These are phyloP conservation scores for Columbina picui DNA, from an alignment of 2,113 vertebrate species.

Conservation along the genomic window DNA sequence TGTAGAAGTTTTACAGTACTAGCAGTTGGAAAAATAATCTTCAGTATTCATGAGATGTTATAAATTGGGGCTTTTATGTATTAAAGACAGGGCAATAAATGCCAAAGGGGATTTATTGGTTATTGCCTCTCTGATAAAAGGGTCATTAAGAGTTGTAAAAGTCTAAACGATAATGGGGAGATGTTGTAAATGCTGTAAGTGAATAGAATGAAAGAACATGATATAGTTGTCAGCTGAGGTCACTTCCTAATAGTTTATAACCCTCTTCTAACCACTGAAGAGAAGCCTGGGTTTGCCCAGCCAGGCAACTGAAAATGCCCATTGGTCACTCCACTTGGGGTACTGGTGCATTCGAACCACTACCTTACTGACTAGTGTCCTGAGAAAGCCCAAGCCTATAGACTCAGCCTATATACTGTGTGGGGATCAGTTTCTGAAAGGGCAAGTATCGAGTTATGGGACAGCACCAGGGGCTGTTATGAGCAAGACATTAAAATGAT, in stretches of 20 bases:
- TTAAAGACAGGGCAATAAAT: conserved; percentile 54
- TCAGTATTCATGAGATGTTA: conserved; percentile 31
- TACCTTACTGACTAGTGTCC: neutral
- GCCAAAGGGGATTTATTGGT: conserved; percentile 60
- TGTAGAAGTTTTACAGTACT: conserved; percentile 1
- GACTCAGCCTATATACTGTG: neutral
- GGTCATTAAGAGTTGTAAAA: conserved; percentile 68
- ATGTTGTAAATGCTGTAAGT: conserved; percentile 60
- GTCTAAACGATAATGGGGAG: conserved; percentile 62
- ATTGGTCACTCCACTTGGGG: neutral
- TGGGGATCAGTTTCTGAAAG: neutral
- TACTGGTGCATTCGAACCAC: neutral
- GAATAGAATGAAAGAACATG: conserved; percentile 49
- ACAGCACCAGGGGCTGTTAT: neutral
- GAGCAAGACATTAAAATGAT: fast-evolving
- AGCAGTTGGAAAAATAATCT: conserved; percentile 45
- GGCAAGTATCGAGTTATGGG: neutral
- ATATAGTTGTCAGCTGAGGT: conserved; percentile 40
- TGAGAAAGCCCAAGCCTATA: neutral
- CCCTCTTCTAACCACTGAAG: neutral
- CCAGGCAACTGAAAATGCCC: neutral
- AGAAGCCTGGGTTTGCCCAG: neutral
- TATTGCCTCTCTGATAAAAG: conserved; percentile 66
- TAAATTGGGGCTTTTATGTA: conserved; percentile 60
- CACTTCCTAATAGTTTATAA: conserved; percentile 57